Evolutionary conservation across 2,113 vertebrate species (phyloP).

Genomic region (Labeo catla): DNA sequence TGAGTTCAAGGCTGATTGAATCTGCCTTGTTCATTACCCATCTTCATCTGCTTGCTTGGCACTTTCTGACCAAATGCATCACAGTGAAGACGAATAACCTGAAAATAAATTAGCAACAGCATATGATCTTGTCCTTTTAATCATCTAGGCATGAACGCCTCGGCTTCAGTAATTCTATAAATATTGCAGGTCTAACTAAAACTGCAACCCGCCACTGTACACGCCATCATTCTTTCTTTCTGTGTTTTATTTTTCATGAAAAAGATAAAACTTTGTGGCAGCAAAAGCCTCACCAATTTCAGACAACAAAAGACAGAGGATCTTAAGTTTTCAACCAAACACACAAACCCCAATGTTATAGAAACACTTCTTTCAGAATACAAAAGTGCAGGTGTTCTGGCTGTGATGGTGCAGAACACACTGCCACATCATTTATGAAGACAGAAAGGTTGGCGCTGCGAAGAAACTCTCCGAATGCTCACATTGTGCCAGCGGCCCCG

Average conservation of each 20-base stretch:
- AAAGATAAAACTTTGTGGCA: neutral
- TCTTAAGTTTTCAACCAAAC: neutral
- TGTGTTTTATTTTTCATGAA: neutral
- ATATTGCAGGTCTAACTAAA: neutral
- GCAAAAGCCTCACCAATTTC: neutral
- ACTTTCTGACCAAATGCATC: conserved; percentile 14
- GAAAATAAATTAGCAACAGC: conserved; percentile 5
- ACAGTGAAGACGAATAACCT: neutral
- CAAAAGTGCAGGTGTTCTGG: neutral
- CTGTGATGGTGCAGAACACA: neutral
- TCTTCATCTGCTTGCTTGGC: conserved; percentile 20
- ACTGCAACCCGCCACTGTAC: neutral
- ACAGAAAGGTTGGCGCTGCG: neutral
- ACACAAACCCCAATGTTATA: neutral
- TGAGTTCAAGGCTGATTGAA: conserved; percentile 9
- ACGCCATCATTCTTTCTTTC: neutral
- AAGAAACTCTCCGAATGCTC: neutral
- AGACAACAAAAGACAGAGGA: neutral
- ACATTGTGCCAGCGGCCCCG: neutral
- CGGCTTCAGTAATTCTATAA: neutral
- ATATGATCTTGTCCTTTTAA: conserved; percentile 3
- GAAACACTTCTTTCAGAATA: neutral
- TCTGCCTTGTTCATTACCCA: conserved; percentile 4
- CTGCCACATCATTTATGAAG: neutral
- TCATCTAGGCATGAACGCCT: neutral